These are phyloP conservation scores for Masnerella sp. DNA, from an alignment of 2,888 invertebrate genomes.

Conservation along the genomic window DNA sequence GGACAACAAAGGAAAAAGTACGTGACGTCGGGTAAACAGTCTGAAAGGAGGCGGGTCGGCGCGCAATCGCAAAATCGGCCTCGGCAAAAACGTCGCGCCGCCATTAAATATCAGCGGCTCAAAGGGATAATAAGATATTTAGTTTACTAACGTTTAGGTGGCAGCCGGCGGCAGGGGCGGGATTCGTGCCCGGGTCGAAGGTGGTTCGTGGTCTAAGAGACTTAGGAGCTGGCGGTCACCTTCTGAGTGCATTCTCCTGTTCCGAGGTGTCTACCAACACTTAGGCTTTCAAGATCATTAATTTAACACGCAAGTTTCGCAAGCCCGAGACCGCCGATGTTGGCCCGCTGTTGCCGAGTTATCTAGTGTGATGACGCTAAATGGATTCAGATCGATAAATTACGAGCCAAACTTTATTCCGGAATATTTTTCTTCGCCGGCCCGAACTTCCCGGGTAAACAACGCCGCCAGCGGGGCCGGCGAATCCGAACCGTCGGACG, in stretches of 20 bases:
- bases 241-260: constrained; percentile 77
- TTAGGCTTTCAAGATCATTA: constrained; percentile 77
- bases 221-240: constrained; percentile 76
- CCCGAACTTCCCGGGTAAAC: neutral
- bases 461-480: neutral
- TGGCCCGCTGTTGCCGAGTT: constrained; percentile 60
- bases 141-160: constrained; percentile 74
- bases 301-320: constrained; percentile 71
- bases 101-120: constrained; percentile 65
- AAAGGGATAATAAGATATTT: constrained; percentile 75
- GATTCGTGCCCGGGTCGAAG: constrained; percentile 66
- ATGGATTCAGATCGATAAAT: constrained; percentile 61
- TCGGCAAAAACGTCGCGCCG: constrained; percentile 29
- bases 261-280: constrained; percentile 72
- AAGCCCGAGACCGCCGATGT: constrained; percentile 60
- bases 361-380: constrained; percentile 60
- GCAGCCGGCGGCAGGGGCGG: constrained; percentile 62
- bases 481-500: constrained; percentile 5
- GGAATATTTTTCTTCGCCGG: constrained; percentile 50
- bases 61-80: constrained; percentile 15
- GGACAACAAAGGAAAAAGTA: constrained; percentile 49
- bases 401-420: constrained; percentile 52
- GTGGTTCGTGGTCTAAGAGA: constrained; percentile 74
- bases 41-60: constrained; percentile 2
- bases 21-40: constrained; percentile 46